Evolutionary conservation across 2,888 invertebrate species (phyloP).

Genomic region (Acanthacorydalis orientalis): DNA sequence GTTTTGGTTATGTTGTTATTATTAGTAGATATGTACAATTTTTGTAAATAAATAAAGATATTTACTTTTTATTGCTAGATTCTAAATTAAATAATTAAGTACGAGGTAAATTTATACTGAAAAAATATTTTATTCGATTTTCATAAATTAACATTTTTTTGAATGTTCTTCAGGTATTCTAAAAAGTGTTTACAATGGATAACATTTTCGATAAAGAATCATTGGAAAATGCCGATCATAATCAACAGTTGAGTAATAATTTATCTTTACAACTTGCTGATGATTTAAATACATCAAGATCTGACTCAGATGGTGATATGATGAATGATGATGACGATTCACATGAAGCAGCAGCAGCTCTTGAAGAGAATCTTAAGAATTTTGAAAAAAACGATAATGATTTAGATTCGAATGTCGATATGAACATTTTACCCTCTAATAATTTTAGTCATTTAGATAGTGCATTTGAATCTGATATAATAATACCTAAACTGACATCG

Average conservation of each 20-base stretch:
- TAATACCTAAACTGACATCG: conserved; percentile 20
- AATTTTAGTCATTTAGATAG: conserved; percentile 6
- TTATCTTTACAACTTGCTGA: conserved; percentile 3
- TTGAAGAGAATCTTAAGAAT: conserved; percentile 18
- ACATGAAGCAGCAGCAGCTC: conserved; percentile 15
- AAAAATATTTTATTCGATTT: no score
- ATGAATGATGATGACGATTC: conserved; percentile 20
- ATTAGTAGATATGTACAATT: no score
- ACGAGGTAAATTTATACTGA: no score
- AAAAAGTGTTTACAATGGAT: not conserved
- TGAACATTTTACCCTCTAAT: not conserved
- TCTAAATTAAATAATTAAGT: no score
- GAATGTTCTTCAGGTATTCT: no score
- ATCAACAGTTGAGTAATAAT: not conserved
- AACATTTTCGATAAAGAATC: not conserved
- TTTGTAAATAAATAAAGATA: no score
- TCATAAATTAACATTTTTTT: no score
- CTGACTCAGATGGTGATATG: conserved; percentile 17
- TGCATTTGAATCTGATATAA: conserved; percentile 19
- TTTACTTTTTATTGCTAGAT: no score
- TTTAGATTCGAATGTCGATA: not conserved
- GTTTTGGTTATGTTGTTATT: no score
- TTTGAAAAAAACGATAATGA: conserved; percentile 9
- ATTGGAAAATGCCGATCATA: not conserved
- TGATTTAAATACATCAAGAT: conserved; percentile 19